Percentiles rank a stretch among this genome's conserved stretches.
phyloP scores from a whole-genome alignment of 2,113 vertebrate genomes.

The Melanerpes formicivorus region DNA sequence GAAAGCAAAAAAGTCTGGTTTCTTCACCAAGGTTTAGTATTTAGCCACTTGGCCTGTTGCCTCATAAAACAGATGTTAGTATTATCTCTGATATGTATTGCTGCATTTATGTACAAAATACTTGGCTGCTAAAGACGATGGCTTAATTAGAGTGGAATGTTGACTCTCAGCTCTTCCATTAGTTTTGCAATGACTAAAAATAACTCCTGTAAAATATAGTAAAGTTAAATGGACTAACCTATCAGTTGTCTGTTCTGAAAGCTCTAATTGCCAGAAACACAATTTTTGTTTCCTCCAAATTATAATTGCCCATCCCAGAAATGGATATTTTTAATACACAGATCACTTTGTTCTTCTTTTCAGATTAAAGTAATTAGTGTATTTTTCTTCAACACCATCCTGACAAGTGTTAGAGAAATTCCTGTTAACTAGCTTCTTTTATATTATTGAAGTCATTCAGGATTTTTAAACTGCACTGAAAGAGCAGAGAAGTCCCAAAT shows the following conservation, averaged over 20 bases:
- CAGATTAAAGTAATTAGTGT: not conserved
- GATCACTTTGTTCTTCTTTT: not conserved
- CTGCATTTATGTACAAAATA: slow-evolving; percentile 56
- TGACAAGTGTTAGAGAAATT: not conserved
- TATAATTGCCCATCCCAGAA: not conserved
- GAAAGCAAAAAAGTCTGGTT: slow-evolving; percentile 41
- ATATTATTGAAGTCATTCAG: not conserved
- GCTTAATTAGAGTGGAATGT: slow-evolving; percentile 67
- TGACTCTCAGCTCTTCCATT: slow-evolving; percentile 43
- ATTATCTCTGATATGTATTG: slow-evolving; percentile 58
- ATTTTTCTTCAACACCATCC: not conserved
- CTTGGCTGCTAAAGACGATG: slow-evolving; percentile 44
- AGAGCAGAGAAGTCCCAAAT: not conserved
- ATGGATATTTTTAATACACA: not conserved
- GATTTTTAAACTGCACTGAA: not conserved
- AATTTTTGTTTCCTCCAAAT: not conserved
- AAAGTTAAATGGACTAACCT: not conserved
- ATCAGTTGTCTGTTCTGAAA: not conserved
- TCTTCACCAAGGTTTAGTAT: slow-evolving; percentile 1
- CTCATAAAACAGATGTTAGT: slow-evolving; percentile 59
- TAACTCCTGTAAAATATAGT: slow-evolving; percentile 38
- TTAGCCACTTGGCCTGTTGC: slow-evolving; percentile 45
- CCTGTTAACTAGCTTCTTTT: not conserved
- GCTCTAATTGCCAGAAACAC: not conserved
- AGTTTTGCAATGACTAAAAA: slow-evolving; percentile 61